Evolutionary conservation across 2,888 invertebrate genomes (phyloP).

Genomic region (Apodemia mormo): DNA sequence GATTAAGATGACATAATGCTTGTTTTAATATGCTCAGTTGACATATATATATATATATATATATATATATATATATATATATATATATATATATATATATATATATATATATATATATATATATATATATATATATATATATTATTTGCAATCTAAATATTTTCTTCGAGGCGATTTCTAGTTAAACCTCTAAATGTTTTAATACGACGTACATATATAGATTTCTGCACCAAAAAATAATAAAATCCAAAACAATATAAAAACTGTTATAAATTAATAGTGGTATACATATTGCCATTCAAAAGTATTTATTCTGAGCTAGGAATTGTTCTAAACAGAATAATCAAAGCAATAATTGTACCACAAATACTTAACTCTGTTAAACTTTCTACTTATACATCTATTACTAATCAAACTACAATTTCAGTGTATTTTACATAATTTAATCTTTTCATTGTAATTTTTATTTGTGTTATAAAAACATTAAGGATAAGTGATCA

Average conservation of each 20-base stretch:
- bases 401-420: conserved; percentile 64
- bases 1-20: no score
- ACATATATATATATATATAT: no score
- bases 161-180: not conserved
- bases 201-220: conserved; percentile 9
- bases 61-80: no score
- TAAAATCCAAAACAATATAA: conserved; percentile 3
- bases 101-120: no score
- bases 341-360: conserved; percentile 46
- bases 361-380: conserved; percentile 56
- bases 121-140: no score
- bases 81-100: no score
- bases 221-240: not conserved
- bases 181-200: not conserved
- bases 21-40: not conserved
- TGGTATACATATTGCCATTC: conserved; percentile 1
- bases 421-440: conserved; percentile 70
- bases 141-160: not conserved
- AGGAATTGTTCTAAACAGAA: conserved; percentile 12
- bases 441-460: conserved; percentile 69
- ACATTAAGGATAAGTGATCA: no score
- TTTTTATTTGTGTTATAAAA: not conserved
- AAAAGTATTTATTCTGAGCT: conserved; percentile 1
- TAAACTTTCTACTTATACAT: conserved; percentile 56
- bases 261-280: conserved; percentile 7